Evolutionary conservation across 1,140 invertebrate genomes (phyloP).

Genomic region (Riptortus pedestris): DNA sequence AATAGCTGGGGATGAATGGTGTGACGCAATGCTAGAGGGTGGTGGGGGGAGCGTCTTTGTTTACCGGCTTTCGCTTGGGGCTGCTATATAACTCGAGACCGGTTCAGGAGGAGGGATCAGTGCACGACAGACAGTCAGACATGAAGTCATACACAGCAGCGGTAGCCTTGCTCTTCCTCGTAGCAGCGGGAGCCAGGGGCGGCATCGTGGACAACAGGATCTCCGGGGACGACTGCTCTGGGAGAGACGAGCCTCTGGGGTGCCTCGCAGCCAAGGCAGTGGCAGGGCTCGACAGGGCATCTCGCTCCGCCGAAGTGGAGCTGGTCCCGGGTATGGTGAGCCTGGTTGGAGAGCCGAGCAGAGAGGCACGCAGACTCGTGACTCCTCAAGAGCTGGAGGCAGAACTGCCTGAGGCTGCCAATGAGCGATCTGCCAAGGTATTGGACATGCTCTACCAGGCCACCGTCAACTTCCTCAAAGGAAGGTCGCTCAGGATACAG

Average conservation of each 20-base stretch:
- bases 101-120: neutral
- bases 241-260: conserved; percentile 38
- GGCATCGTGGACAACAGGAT: conserved; percentile 20
- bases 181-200: neutral
- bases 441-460: conserved; percentile 45
- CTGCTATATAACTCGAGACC: neutral
- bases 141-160: neutral
- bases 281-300: conserved; percentile 44
- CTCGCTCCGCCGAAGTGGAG: conserved; percentile 45
- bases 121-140: neutral
- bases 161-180: neutral
- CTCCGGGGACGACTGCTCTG: conserved; percentile 9
- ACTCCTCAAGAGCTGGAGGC: conserved; percentile 43
- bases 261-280: conserved; percentile 49
- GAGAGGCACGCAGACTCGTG: conserved; percentile 38
- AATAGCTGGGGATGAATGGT: no score
- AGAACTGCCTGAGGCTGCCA: conserved; percentile 37
- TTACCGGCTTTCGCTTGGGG: conserved; percentile 15
- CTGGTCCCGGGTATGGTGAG: conserved; percentile 44
- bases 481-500: conserved; percentile 49
- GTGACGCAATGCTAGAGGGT: neutral
- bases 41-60: conserved; percentile 3
- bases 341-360: conserved; percentile 43
- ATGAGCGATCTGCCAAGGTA: conserved; percentile 43
- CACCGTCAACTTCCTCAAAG: conserved; percentile 44